Percentiles rank a stretch among this genome's conserved stretches.
phyloP scores from a whole-genome alignment of 1,140 invertebrate species.

The Bombus huntii region DNA sequence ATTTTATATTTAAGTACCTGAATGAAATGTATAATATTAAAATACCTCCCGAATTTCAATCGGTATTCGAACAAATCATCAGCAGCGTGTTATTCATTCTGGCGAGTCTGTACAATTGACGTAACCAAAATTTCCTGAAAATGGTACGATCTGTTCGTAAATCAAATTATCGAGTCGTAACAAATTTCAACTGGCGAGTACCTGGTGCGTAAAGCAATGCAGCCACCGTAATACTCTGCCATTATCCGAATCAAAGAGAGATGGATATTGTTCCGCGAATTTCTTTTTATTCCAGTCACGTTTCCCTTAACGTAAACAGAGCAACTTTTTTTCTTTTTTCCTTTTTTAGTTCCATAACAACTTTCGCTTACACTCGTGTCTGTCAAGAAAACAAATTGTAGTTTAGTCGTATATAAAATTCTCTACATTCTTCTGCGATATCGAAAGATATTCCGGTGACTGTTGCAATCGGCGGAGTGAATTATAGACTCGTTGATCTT shows the following conservation, averaged over 20 bases:
- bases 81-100: background rate
- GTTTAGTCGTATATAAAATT: background rate
- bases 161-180: slow-evolving; percentile 59
- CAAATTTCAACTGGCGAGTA: slow-evolving; percentile 22
- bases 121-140: slow-evolving; percentile 32
- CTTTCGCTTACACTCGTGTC: background rate
- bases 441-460: background rate
- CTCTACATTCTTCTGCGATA: background rate
- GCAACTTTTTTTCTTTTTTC: background rate
- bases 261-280: slow-evolving; percentile 27
- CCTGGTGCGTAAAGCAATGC: slow-evolving; percentile 8
- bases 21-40: background rate
- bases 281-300: slow-evolving; percentile 33
- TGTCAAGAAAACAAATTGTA: background rate
- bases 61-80: background rate
- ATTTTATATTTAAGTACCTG: background rate
- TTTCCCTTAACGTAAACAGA: background rate
- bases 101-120: background rate
- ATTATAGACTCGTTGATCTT: slow-evolving; percentile 8
- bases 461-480: background rate
- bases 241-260: slow-evolving; percentile 43
- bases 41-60: background rate
- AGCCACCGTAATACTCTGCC: slow-evolving; percentile 22
- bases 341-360: background rate
- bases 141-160: slow-evolving; percentile 34